A percentile compares a stretch with the other conserved stretches of the same genome.
Conservation (phyloP, 92 coral and sea anemone species). For the Heteractis magnifica region DNA sequence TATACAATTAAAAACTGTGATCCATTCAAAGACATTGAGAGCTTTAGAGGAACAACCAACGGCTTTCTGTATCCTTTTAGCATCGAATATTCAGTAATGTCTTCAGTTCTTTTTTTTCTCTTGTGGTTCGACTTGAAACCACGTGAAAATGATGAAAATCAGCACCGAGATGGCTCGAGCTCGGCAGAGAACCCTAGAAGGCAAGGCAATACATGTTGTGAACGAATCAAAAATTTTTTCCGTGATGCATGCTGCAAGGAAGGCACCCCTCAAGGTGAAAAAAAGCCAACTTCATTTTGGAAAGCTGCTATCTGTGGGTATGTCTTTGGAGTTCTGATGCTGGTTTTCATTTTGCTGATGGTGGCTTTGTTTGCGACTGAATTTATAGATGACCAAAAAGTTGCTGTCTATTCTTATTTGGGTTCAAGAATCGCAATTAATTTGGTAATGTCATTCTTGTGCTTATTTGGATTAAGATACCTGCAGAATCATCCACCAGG, state of each 20-base stretch:
- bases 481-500: neutral
- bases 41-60: neutral
- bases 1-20: neutral
- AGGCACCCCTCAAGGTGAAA: conserved; percentile 1
- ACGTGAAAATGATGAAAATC: neutral
- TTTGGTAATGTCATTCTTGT: neutral
- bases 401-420: neutral
- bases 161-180: neutral
- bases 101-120: conserved; percentile 28
- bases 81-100: conserved; percentile 34
- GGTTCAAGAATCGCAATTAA: neutral
- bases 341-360: neutral
- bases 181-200: neutral
- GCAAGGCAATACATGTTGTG: neutral
- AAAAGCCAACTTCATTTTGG: conserved; percentile 21
- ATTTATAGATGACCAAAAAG: neutral
- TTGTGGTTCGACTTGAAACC: conserved; percentile 12
- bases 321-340: conserved; percentile 12
- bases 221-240: neutral
- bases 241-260: neutral
- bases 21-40: neutral
- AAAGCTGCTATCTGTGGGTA: conserved; percentile 16
- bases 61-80: conserved; percentile 19
- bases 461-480: neutral
- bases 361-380: neutral